A percentile compares a stretch with the other conserved stretches of the same genome.
phyloP scores from a whole-genome alignment of 2,797 vertebrate genomes.

The Naso thynnoides region DNA sequence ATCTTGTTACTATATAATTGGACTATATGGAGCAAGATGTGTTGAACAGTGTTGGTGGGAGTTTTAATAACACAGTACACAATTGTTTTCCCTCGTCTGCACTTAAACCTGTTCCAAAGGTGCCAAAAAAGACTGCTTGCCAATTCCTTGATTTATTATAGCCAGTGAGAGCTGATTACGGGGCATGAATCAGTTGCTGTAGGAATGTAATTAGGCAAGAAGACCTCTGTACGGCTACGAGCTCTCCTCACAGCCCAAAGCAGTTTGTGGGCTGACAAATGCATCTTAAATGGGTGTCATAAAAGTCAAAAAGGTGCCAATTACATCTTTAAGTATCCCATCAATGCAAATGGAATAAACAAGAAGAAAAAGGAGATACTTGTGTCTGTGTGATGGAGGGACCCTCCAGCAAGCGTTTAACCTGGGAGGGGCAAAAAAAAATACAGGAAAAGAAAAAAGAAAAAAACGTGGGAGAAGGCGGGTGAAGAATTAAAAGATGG shows the following conservation, averaged over 20 bases:
- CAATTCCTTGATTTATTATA: constrained; percentile 87
- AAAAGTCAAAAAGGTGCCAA: constrained; percentile 91
- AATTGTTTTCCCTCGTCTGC: constrained; percentile 76
- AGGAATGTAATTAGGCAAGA: constrained; percentile 85
- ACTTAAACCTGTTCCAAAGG: constrained; percentile 78
- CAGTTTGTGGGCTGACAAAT: constrained; percentile 88
- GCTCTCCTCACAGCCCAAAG: constrained; percentile 79
- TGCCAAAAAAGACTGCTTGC: constrained; percentile 79
- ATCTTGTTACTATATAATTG: constrained; percentile 76
- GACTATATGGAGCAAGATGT: constrained; percentile 64
- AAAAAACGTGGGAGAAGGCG: constrained; percentile 10
- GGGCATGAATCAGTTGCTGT: constrained; percentile 85
- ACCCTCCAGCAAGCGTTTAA: constrained; percentile 46
- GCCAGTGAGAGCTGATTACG: constrained; percentile 83
- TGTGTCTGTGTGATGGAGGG: constrained; percentile 50
- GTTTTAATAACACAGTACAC: constrained; percentile 77
- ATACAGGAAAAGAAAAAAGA: background rate
- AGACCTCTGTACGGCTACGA: constrained; percentile 77
- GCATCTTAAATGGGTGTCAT: constrained; percentile 88
- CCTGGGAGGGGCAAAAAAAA: constrained; percentile 32
- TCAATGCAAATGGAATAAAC: constrained; percentile 83
- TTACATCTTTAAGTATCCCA: constrained; percentile 87
- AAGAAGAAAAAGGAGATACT: constrained; percentile 50
- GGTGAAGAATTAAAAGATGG: constrained; percentile 63
- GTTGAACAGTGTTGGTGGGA: constrained; percentile 67